These are phyloP conservation scores for Myrmecobius fasciatus DNA, from an alignment of 2,113 vertebrate species.

Conservation along the genomic window DNA sequence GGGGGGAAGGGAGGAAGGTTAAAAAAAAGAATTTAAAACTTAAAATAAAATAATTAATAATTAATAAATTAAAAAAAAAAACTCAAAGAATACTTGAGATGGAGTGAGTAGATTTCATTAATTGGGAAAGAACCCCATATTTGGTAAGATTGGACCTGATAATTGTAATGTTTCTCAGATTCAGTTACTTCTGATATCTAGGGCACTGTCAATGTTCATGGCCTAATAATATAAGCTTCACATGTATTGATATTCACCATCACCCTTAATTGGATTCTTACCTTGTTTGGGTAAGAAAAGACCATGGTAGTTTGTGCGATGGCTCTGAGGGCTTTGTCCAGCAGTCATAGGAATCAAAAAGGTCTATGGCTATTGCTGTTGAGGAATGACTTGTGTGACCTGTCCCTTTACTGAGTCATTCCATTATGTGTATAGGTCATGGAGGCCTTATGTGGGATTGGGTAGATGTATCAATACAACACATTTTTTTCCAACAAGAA, in stretches of 20 bases:
- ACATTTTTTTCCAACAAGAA: not conserved
- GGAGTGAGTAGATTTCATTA: not conserved
- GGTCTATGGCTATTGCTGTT: not conserved
- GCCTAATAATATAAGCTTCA: not conserved
- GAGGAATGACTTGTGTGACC: not conserved
- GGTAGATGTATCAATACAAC: not conserved
- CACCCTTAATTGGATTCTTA: not conserved
- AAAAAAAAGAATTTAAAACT: not conserved
- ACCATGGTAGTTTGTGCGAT: not conserved
- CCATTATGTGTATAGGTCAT: not conserved
- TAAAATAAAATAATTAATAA: not conserved
- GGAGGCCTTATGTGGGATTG: not conserved
- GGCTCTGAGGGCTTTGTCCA: not conserved
- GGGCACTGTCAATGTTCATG: not conserved
- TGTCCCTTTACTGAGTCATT: not conserved
- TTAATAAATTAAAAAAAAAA: not conserved
- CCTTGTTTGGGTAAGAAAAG: not conserved
- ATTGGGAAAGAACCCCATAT: not conserved
- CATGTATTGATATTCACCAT: not conserved
- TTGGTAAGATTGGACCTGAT: not conserved
- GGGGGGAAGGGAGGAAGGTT: not conserved
- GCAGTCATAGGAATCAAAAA: not conserved
- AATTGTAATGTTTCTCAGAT: not conserved
- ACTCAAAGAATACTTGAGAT: not conserved
- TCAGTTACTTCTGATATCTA: not conserved